Evolutionary conservation across 2,888 invertebrate genomes (phyloP), one percentile per base, ranked within the genome.

Genomic region (Spodoptera exigua): DNA sequence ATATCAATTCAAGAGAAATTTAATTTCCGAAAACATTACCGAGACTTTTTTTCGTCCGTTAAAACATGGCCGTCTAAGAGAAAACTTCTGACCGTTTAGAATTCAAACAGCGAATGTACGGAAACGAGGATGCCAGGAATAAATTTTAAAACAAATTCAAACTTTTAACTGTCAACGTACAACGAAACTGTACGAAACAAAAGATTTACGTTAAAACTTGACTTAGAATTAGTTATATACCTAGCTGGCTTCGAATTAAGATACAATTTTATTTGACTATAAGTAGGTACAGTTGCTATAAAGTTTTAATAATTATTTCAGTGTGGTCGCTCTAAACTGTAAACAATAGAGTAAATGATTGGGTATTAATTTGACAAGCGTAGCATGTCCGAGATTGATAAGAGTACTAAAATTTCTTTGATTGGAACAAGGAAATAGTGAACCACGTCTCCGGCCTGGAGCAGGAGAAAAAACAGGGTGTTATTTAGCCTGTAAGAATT

Each of bases 71-170:
- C 47, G 59, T 67, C 70, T 66, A 69, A 71, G 70, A 61, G 54
- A 49, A 78, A 87, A 87, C 70, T 85, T 72, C 78, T 67, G 83
- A 80, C 84, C 83, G 86, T 91, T 92, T 89, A 82, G 88, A 90
- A 92, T 92, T 91, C 92, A 86, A 90, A 90, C 88, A 89, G 86
- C 90, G 90, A 80, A 86, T 81, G 88, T 83, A 86, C 81, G 85
- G 80, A 84, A 88, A 87, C 89, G 87, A 9, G 86, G 88, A 89
- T 90, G 87, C 87, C 87, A 70, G 66, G 90, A 91, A 92, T 91
- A 91, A 92, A 91, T 91, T 92, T 89, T 85, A 88, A 86, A 91
- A 91, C 89, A 91, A 92, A 91, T 89, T 85, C 84, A 75, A 89
- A 91, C 86, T 91, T 27, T 85, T 74, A 76, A 64, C 86, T 87